Percentiles rank a stretch among this genome's conserved stretches.
These are phyloP conservation scores for Clanis bilineata DNA, from an alignment of 2,888 invertebrate genomes.

Conservation along the genomic window DNA sequence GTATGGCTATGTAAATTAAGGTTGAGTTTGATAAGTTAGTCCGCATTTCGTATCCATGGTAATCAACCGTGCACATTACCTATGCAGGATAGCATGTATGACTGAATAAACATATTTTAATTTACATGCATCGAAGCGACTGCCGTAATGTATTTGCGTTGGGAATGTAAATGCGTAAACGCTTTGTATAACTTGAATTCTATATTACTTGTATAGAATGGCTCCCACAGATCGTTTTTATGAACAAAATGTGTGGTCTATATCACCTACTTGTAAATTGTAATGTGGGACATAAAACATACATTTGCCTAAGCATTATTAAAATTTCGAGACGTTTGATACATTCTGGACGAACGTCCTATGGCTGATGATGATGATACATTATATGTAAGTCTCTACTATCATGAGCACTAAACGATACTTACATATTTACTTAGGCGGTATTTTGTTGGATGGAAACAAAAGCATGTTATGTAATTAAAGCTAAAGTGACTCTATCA, in stretches of 20 bases:
- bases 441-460: neutral
- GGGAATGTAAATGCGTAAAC: conserved; percentile 70
- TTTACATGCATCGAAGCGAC: conserved; percentile 79
- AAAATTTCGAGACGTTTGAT: too few species aligned
- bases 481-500: too few species aligned
- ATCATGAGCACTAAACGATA: neutral
- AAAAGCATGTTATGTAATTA: neutral
- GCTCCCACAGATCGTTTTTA: conserved; percentile 36
- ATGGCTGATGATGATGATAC: too few species aligned
- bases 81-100: conserved; percentile 72
- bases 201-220: conserved; percentile 44
- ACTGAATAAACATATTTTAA: conserved; percentile 77
- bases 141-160: conserved; percentile 75
- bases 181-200: conserved; percentile 55
- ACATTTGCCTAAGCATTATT: too few species aligned
- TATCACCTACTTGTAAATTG: conserved; percentile 1
- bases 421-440: neutral
- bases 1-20: conserved; percentile 32
- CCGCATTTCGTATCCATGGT: conserved; percentile 33
- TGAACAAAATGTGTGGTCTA: conserved; percentile 11
- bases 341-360: too few species aligned
- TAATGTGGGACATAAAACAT: conserved; percentile 17
- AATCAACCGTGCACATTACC: conserved; percentile 55
- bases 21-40: conserved; percentile 1
- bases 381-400: neutral